These are phyloP conservation scores for Pycnonotus jocosus DNA, from an alignment of 2,113 vertebrate genomes.

Conservation along the genomic window DNA sequence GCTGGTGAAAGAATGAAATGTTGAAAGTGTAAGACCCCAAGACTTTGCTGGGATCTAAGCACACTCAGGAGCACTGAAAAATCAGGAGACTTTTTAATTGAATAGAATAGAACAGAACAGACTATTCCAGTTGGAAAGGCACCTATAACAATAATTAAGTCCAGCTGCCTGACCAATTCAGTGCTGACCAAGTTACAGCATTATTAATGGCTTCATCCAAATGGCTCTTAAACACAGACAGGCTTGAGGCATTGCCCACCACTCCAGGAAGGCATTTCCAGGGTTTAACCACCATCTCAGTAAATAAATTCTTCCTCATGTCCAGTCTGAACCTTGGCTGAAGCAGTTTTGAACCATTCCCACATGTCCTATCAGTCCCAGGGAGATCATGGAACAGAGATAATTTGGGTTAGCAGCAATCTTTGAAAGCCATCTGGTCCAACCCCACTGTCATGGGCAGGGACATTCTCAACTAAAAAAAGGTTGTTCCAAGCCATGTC, in stretches of 20 bases:
- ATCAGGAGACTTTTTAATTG: background rate
- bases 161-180: background rate
- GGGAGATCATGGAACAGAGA: background rate
- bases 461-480: background rate
- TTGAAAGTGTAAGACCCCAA: background rate
- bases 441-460: background rate
- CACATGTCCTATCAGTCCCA: accelerated
- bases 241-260: background rate
- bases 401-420: background rate
- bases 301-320: background rate
- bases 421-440: background rate
- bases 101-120: background rate
- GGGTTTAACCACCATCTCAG: background rate
- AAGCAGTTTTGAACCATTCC: background rate
- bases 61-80: background rate
- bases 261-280: background rate
- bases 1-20: background rate
- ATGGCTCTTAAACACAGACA: background rate
- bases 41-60: background rate
- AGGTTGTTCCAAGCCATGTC: background rate
- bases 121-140: background rate
- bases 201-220: background rate
- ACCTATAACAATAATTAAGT: background rate
- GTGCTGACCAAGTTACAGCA: background rate
- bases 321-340: background rate